phyloP scores from a whole-genome alignment of 2,113 vertebrate genomes.

The Microcebus tavaratra region DNA sequence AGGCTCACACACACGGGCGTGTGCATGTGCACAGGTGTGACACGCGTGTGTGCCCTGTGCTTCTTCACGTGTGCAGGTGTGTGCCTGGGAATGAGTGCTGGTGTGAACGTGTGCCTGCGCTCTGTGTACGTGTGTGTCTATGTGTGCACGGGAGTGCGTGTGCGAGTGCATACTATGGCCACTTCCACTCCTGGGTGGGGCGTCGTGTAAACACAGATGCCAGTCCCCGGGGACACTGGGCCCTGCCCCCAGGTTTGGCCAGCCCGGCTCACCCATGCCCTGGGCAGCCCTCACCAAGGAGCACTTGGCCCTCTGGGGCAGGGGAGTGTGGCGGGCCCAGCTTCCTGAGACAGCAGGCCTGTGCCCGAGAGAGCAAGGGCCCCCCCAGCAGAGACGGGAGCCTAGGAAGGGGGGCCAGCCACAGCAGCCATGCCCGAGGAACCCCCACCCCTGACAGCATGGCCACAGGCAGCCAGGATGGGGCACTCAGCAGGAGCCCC shows the following conservation, averaged over 20 bases:
- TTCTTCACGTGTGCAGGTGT: rapidly evolving
- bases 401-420: not conserved
- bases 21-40: not conserved
- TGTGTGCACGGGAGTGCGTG: not conserved
- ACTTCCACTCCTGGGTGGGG: not conserved
- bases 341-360: not conserved
- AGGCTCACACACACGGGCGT: not conserved
- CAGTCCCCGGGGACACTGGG: not conserved
- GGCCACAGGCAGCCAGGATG: not conserved
- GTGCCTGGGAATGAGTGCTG: not conserved
- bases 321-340: not conserved
- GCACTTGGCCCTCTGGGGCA: not conserved
- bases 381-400: not conserved
- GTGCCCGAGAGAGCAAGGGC: no score
- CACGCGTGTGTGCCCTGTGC: rapidly evolving
- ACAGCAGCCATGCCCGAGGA: not conserved
- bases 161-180: rapidly evolving
- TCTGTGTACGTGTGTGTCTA: not conserved
- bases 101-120: not conserved
- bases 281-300: not conserved
- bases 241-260: not conserved
- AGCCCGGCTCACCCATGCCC: rapidly evolving
- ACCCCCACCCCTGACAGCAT: rapidly evolving
- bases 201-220: rapidly evolving
- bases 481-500: not conserved